Evolutionary conservation across 2,888 invertebrate genomes (phyloP), one percentile per base, ranked within the genome.

Genomic region (Lasioglossum morio): DNA sequence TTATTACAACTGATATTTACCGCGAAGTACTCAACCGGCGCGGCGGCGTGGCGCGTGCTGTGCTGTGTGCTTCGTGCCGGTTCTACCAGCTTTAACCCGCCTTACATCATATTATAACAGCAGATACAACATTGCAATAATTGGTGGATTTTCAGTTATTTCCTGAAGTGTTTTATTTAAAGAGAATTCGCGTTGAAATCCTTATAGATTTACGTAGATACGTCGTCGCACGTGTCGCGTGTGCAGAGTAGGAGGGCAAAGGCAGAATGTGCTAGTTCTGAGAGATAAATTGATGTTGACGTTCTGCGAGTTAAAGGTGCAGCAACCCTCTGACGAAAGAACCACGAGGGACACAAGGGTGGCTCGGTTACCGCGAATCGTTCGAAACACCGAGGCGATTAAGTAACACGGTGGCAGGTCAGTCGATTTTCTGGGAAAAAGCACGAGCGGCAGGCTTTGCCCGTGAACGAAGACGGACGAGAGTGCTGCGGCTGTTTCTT

Each of bases 371-470:
- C 48, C n/a, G 72, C 30, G 78, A 88, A 88, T 88, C 87, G 72
- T 77, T 63, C 66, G 81, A 79, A 82, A 83, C 85, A 76, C 73
- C 57, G 66, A 63, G 80, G 80, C 81, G 79, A 87, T 88, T 85
- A 81, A 87, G 81, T 66, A 87, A 82, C 74, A 70, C 57, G 80
- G 79, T 74, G 69, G 77, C 85, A 46, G 46, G 30, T 30, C n/a
- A 34, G 34, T 73, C 53, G 72, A 23, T 40, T 69, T 46, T 53
- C 37, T 1, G 5, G 74, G 30, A 48, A 72, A 43, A 73, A 76
- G 72, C 63, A 37, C 40, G 30, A 23, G 78, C 63, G 63, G 76
- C 5, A 37, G 76, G 80, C 57, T 37, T 79, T 77, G 53, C 48
- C 23, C 19, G 30, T 4, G 73, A 81, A 87, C 79, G 87, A 74